A percentile compares a stretch with the other conserved stretches of the same genome.
These are phyloP conservation scores for Phallusia fumigata DNA, from an alignment of 23 tunicate species.

Conservation along the genomic window DNA sequence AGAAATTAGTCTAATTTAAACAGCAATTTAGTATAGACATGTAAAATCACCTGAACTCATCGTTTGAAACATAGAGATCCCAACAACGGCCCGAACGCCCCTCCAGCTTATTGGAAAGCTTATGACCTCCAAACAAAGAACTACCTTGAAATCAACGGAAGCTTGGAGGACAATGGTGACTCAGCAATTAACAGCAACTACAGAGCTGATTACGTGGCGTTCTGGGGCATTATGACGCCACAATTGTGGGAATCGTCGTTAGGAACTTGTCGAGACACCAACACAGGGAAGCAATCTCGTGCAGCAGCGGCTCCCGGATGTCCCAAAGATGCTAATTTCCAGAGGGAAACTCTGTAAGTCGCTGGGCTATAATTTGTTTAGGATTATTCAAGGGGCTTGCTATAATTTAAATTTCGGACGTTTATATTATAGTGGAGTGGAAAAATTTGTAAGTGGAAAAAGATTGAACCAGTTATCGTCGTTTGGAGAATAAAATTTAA, in stretches of 20 bases:
- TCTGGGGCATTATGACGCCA: conserved; percentile 46
- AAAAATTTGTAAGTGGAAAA: too few species aligned
- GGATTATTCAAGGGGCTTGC: too few species aligned
- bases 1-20: too few species aligned
- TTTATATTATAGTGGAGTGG: too few species aligned
- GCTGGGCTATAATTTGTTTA: too few species aligned
- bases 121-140: conserved; percentile 20
- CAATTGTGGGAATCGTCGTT: conserved; percentile 33
- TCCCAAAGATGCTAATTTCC: conserved; percentile 24
- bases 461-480: too few species aligned
- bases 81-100: conserved; percentile 30
- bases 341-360: conserved; percentile 34
- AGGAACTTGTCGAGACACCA: conserved; percentile 2
- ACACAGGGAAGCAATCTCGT: neutral
- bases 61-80: conserved; percentile 28
- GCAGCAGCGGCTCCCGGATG: conserved; percentile 1
- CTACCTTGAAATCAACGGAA: conserved; percentile 63
- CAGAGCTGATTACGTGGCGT: conserved; percentile 27
- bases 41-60: too few species aligned
- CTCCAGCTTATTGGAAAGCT: conserved; percentile 46
- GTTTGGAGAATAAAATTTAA: too few species aligned
- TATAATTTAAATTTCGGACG: too few species aligned
- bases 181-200: conserved; percentile 23
- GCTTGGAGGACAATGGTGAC: conserved; percentile 36
- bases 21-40: too few species aligned